Evolutionary conservation across 2,113 vertebrate genomes (phyloP).

Genomic region (Myrmophylax atrothorax): DNA sequence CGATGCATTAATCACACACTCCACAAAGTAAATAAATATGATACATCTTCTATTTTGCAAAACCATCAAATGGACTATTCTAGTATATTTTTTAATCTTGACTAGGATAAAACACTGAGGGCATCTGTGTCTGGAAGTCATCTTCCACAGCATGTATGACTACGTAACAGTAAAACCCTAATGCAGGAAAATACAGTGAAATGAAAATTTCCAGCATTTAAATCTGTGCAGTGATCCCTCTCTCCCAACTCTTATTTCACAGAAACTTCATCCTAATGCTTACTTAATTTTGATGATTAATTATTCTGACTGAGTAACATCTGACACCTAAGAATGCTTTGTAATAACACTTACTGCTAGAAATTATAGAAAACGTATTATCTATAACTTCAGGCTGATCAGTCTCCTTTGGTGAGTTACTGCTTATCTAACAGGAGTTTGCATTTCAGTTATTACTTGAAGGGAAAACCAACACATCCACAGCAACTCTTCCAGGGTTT

Average conservation of each 20-base stretch:
- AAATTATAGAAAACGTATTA: not conserved
- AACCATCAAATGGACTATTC: not conserved
- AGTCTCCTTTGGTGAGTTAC: not conserved
- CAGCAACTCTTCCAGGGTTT: not conserved
- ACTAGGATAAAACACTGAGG: not conserved
- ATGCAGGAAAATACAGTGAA: not conserved
- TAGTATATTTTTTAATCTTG: not conserved
- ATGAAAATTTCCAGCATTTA: not conserved
- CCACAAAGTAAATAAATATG: not conserved
- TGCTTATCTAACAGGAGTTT: not conserved
- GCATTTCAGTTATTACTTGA: fast-evolving
- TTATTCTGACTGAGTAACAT: not conserved
- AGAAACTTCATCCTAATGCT: not conserved
- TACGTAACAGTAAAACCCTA: not conserved
- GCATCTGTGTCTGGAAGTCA: not conserved
- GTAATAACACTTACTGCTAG: not conserved
- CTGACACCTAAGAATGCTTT: not conserved
- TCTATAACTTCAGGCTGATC: not conserved
- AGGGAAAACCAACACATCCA: not conserved
- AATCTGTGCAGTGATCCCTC: not conserved
- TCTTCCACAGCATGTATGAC: not conserved
- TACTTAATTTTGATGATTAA: not conserved
- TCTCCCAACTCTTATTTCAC: not conserved
- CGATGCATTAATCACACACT: not conserved
- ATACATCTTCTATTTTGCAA: not conserved